Base-by-base conservation (phyloP, 2,797 vertebrate species). In the Odontamblyopus lacepedii region DNA sequence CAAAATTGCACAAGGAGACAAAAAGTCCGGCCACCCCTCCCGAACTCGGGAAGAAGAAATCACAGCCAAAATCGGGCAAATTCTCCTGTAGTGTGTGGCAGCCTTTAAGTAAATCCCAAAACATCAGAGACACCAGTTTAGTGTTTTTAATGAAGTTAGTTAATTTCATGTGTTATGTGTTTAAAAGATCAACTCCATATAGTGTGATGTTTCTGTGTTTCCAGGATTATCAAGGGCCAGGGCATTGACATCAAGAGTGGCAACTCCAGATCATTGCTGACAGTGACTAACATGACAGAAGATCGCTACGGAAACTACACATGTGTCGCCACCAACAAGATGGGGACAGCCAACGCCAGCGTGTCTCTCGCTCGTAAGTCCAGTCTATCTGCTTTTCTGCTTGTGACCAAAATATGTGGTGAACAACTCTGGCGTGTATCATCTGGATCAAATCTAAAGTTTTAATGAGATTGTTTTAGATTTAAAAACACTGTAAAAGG, bases 241-340 rank as follows among this genome's bases (percentile, higher is more conserved):
- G 97, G 97, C 83, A 97, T 98, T 80, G 94, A 96, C 75, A 98
- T 99, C 95, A 96, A 97, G 92, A 99, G 93, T 90, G 95, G 95
- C 87, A 98, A 94, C 91, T 95, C 97, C 82, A 98, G 97, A 95
- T 99, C 98, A 83, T 90, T 99, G 88, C 97, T 99, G 85, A 97
- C 96, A 75, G 95, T 99, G 88, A 97, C 88, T 93, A 99, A 99
- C 83, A 97, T 99, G 94, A 99, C 98, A 88, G 97, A 98, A 91
- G 98, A 98, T 90, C 97, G 97, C 91, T 99, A 98, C 74, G 98
- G 98, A 89, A 99, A 99, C 95, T 99, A 99, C 92, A 99, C 98
- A 9, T 99, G 98, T 76, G 95, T 99, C 88, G 98, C 96, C 82
- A 88, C 91, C 95, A 99, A 99, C 94, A 97, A 96, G 91, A 93